phyloP scores from a whole-genome alignment of 2,113 vertebrate genomes.

The Cygnus buccinator region DNA sequence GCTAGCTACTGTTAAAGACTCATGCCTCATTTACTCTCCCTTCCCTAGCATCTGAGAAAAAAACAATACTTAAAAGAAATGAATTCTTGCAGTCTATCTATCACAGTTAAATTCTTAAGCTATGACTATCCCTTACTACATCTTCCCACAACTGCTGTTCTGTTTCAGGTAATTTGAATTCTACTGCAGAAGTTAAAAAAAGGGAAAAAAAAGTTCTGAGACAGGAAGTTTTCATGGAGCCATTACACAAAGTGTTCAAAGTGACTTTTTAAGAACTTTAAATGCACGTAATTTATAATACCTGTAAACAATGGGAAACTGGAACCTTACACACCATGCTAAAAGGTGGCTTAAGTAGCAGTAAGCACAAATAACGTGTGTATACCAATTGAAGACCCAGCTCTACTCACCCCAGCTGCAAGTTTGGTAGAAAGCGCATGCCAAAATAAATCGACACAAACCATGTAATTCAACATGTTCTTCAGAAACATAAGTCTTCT shows the following conservation, averaged over 20 bases:
- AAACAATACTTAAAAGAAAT: background rate
- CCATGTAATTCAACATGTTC: constrained; percentile 28
- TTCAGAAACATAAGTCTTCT: constrained; percentile 42
- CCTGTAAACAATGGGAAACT: background rate
- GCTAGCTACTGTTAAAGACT: background rate
- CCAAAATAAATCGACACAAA: constrained; percentile 31
- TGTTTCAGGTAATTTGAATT: background rate
- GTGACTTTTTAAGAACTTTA: background rate
- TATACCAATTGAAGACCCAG: background rate
- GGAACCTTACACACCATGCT: background rate
- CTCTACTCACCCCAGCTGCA: constrained; percentile 47
- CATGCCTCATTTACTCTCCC: background rate
- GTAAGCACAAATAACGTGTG: background rate
- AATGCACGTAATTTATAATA: background rate
- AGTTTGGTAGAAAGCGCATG: background rate
- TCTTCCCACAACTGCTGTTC: background rate
- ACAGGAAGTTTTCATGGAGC: background rate
- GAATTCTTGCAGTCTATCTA: background rate
- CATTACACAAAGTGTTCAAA: background rate
- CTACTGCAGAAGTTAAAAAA: background rate
- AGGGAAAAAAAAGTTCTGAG: background rate
- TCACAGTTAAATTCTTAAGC: background rate
- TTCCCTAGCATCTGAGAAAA: background rate
- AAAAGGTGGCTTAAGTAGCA: background rate
- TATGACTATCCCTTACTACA: background rate